Base-by-base conservation (phyloP, 2,888 invertebrate species). In the Heliothis peltigera region DNA sequence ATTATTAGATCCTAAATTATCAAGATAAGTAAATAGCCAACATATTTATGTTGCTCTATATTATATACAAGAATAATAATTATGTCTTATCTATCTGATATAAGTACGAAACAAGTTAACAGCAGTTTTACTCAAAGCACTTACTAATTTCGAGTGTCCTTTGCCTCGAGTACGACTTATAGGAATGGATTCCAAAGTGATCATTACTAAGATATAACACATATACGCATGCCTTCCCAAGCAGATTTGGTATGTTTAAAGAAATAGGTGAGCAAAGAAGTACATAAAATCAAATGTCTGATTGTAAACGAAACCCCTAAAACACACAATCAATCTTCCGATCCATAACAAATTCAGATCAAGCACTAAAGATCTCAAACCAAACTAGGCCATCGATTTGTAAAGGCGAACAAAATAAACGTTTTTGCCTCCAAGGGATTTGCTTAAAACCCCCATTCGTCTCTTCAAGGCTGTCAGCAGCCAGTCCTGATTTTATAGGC, bases 311-410 rank as follows among this genome's bases (percentile, higher is more conserved):
- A 28, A 46, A 7, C 15, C 4, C n/a, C 8, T 48, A 22, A 44
- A 48, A 28, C 39, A 25, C 39, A 56, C n/a, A 44, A 19, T 25
- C n/a, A 35, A 53, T 35, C 49, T 42, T 51, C 19, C 17, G 22
- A 47, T 48, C 43, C 17, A 22, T 49, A 56, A 70, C 18, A 43
- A 55, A 70, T 51, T 25, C 10, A 17, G 48, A 48, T 48, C 57
- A 43, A 8, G 28, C 43, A 19, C 18, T 56, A 58, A 49, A 58
- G 7, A 58, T 32, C 19, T 19, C 4, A 8, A 12, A 28, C 15
- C n/a, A 54, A 75, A 69, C 46, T 60, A 60, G 64, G 53, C 8
- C 28, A 74, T 60, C 48, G 59, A 57, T 73, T 57, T 57, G 39
- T 51, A 12, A 17, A 15, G 35, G 17, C 42, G 19, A 22, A 32